Conservation (phyloP, 2,888 invertebrate species). For the Papilio gigon region DNA sequence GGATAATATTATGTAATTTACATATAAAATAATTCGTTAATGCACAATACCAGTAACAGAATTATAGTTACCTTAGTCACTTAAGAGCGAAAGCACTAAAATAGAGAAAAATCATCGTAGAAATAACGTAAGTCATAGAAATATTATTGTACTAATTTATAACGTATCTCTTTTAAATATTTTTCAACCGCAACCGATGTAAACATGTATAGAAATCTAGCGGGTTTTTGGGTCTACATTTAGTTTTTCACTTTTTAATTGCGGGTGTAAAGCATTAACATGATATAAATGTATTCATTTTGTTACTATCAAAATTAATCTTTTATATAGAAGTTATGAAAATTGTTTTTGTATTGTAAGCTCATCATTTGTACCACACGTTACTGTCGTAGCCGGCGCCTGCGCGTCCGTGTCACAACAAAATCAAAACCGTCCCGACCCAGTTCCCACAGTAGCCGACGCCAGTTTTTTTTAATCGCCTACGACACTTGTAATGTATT, state of each 20-base stretch:
- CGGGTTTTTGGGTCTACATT: background rate
- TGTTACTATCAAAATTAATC: background rate
- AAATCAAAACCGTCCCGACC: slow-evolving; percentile 64
- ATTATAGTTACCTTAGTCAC: no score
- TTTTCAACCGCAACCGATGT: no score
- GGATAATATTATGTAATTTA: slow-evolving; percentile 39
- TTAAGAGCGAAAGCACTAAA: no score
- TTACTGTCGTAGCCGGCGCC: slow-evolving; percentile 62
- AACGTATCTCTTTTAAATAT: no score
- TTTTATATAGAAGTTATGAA: no score
- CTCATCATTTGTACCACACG: slow-evolving; percentile 52
- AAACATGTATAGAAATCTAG: no score
- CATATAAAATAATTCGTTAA: no score
- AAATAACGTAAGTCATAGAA: no score
- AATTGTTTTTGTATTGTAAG: background rate
- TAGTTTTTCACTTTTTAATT: background rate
- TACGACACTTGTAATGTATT: slow-evolving; percentile 48
- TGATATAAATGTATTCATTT: no score
- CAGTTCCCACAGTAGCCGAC: slow-evolving; percentile 75
- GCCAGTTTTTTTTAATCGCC: slow-evolving; percentile 46
- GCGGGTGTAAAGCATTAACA: background rate
- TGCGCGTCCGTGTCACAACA: slow-evolving; percentile 68
- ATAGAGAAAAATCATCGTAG: no score
- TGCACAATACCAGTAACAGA: no score
- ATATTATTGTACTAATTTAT: no score